A percentile compares a stretch with the other conserved stretches of the same genome.
Evolutionary conservation across 2,888 invertebrate genomes (phyloP).

Genomic region (Pardosa pseudoannulata): DNA sequence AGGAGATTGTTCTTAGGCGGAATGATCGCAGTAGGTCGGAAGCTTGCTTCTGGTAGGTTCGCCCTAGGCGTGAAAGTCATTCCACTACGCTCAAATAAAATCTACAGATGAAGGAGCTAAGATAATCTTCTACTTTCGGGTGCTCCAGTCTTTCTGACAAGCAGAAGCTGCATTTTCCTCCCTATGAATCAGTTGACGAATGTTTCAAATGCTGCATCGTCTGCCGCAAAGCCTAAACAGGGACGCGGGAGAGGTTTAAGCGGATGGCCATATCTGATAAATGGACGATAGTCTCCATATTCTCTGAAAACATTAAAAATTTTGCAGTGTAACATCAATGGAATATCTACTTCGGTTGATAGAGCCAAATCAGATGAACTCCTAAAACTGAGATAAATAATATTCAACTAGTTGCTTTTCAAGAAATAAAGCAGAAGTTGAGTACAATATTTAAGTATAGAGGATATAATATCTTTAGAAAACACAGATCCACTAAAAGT

Average conservation of each 20-base stretch:
- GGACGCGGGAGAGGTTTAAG: no score
- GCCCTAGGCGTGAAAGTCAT: background rate
- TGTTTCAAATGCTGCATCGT: background rate
- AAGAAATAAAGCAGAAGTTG: background rate
- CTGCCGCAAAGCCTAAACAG: background rate
- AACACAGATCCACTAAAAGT: background rate
- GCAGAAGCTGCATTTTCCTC: background rate
- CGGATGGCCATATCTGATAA: background rate
- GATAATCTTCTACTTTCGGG: background rate
- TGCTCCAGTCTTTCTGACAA: background rate
- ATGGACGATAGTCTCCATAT: background rate
- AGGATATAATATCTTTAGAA: background rate
- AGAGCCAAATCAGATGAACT: background rate
- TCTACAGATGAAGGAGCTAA: background rate
- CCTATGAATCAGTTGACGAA: background rate
- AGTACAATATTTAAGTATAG: background rate
- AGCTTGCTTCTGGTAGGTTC: background rate
- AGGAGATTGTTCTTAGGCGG: background rate
- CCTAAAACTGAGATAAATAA: background rate
- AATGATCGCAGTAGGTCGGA: background rate
- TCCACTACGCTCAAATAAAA: background rate
- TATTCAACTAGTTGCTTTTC: background rate
- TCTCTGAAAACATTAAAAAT: no score
- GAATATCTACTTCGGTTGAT: background rate
- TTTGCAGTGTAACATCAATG: background rate